A percentile compares a stretch with the other conserved stretches of the same genome.
Conservation (phyloP, 2,888 invertebrate species). For the Phaedon cochleariae region DNA sequence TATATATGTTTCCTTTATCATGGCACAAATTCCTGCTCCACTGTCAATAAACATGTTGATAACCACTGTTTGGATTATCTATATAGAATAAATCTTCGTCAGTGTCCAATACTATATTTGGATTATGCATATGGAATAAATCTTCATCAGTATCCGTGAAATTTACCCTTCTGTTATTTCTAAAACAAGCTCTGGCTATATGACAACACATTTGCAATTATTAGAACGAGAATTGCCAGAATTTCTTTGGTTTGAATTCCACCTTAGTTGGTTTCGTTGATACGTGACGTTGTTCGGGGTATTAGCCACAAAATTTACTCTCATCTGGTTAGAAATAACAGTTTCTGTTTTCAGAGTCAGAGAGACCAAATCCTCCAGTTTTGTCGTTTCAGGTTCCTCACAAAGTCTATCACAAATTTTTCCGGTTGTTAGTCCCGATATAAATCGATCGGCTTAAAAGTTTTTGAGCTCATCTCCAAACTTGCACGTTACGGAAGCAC, state of each 20-base stretch:
- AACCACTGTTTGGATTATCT: too few species aligned
- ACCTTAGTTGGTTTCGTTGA: neutral
- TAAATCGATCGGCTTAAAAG: constrained; percentile 9
- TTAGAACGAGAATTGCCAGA: neutral
- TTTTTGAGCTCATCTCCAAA: constrained; percentile 4
- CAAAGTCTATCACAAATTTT: constrained; percentile 15
- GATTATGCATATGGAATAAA: neutral
- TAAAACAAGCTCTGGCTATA: constrained; percentile 13
- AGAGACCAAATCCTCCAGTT: constrained; percentile 4
- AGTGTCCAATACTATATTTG: too few species aligned
- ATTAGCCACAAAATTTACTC: neutral
- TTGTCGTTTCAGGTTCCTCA: constrained; percentile 4
- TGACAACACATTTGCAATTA: constrained; percentile 7
- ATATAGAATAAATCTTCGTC: too few species aligned
- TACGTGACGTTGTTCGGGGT: neutral
- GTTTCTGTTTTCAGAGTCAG: constrained; percentile 15
- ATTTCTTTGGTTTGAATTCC: neutral
- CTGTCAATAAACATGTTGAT: constrained; percentile 17
- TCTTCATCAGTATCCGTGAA: constrained; percentile 1
- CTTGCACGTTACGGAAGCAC: constrained; percentile 10
- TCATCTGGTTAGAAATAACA: neutral
- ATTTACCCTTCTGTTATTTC: constrained; percentile 9
- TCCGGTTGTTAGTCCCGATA: constrained; percentile 3
- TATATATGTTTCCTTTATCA: constrained; percentile 13
- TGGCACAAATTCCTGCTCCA: constrained; percentile 8